Evolutionary conservation across 2,888 invertebrate species (phyloP).

Genomic region (Chironomus tentans): DNA sequence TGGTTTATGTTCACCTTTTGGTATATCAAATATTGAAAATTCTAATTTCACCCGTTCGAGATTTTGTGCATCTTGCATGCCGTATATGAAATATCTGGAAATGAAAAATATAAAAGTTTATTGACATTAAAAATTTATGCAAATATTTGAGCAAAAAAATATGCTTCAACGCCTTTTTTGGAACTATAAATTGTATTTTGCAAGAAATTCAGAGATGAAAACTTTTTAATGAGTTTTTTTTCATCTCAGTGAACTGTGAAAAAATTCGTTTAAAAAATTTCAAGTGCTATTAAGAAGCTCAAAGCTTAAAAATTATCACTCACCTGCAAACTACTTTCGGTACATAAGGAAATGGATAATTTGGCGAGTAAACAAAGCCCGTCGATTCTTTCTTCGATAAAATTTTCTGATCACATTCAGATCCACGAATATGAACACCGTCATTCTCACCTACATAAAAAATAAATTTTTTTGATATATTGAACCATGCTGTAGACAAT

Average conservation of each 20-base stretch:
- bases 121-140: neutral
- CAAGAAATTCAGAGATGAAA: no score
- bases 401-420: conserved; percentile 98
- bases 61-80: conserved; percentile 94
- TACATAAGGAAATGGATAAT: conserved; percentile 92
- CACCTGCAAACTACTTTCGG: conserved; percentile 89
- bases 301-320: conserved; percentile 33
- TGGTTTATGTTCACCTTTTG: conserved; percentile 57
- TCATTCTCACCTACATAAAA: conserved; percentile 62
- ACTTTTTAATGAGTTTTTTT: neutral
- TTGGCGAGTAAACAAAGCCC: conserved; percentile 90
- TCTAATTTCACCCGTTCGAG: conserved; percentile 86
- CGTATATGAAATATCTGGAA: conserved; percentile 87
- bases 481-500: no score
- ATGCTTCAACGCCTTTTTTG: neutral
- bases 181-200: neutral
- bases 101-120: neutral
- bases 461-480: no score
- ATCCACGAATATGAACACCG: conserved; percentile 91
- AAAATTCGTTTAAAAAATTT: no score
- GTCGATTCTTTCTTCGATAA: conserved; percentile 86
- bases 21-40: conserved; percentile 84
- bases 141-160: neutral
- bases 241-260: neutral
- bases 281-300: no score